These are phyloP conservation scores for Trachelus stipa DNA, from an alignment of 2,888 invertebrate species.

Conservation along the genomic window DNA sequence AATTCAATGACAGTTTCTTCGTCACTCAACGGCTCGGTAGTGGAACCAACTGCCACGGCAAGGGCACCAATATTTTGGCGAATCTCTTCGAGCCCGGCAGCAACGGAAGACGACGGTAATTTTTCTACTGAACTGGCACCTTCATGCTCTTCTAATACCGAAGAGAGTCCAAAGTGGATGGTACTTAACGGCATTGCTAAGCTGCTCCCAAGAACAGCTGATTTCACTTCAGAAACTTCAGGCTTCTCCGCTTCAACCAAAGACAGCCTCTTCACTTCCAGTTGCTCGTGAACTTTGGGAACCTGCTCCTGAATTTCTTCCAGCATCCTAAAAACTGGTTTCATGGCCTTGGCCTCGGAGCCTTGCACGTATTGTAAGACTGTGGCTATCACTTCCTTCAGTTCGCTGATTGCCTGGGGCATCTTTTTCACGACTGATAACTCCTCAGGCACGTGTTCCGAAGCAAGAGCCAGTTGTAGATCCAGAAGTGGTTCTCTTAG, in stretches of 20 bases:
- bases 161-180: constrained; percentile 52
- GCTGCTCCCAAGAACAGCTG: constrained; percentile 6
- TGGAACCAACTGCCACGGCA: constrained; percentile 46
- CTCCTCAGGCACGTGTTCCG: constrained; percentile 58
- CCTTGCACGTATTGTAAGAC: constrained; percentile 74
- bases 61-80: constrained; percentile 48
- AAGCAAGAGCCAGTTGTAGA: constrained; percentile 44
- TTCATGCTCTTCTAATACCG: constrained; percentile 46
- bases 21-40: constrained; percentile 30
- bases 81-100: constrained; percentile 45
- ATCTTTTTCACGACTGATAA: constrained; percentile 71
- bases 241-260: background rate
- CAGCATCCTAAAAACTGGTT: constrained; percentile 41
- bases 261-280: constrained; percentile 11
- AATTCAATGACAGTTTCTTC: constrained; percentile 45
- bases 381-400: constrained; percentile 75
- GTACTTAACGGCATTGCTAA: constrained; percentile 45
- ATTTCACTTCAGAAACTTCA: constrained; percentile 19
- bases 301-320: constrained; percentile 51
- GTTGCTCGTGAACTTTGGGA: constrained; percentile 33
- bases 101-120: constrained; percentile 25
- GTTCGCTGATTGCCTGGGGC: constrained; percentile 71
- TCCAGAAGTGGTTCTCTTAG: constrained; percentile 52
- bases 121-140: constrained; percentile 11
- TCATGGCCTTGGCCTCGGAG: constrained; percentile 37